Percentiles rank a stretch among this genome's conserved stretches.
phyloP scores from a whole-genome alignment of 2,888 invertebrate genomes.

The Trichopoda pennipes region DNA sequence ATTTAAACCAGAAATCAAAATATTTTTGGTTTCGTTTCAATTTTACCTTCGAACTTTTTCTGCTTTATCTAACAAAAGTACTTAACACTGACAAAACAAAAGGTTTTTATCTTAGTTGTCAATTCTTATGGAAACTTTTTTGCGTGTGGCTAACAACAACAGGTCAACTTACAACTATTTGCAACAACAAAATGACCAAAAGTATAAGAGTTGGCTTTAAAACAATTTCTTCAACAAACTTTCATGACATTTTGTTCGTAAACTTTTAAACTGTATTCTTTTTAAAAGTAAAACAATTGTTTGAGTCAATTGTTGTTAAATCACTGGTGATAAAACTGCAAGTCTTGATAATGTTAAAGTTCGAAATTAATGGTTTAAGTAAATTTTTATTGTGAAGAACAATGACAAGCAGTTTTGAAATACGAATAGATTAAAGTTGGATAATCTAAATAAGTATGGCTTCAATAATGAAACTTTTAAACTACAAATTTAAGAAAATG shows the following conservation, averaged over 20 bases:
- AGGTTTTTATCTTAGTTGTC: background rate
- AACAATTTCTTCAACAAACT: constrained; percentile 40
- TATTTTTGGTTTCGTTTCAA: background rate
- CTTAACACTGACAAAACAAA: background rate
- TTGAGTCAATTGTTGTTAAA: constrained; percentile 50
- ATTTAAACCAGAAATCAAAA: no score
- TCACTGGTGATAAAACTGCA: constrained; percentile 23
- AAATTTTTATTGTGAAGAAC: constrained; percentile 7
- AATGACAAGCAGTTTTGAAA: background rate
- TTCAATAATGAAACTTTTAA: background rate
- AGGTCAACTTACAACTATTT: background rate
- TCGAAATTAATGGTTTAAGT: constrained; percentile 32
- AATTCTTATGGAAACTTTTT: background rate
- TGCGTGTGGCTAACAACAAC: background rate
- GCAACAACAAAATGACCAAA: constrained; percentile 30
- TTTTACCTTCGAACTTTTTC: background rate
- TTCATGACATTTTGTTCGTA: constrained; percentile 21
- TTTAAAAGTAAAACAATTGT: constrained; percentile 25
- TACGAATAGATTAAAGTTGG: background rate
- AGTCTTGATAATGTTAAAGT: constrained; percentile 37
- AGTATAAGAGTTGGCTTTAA: constrained; percentile 8
- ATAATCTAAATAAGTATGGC: background rate
- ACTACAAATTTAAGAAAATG: background rate
- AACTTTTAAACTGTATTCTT: constrained; percentile 40
- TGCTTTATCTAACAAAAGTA: background rate